Evolutionary conservation across 2,797 vertebrate species (phyloP), one percentile per base, ranked within the genome.

Genomic region (Phrynocephalus forsythii): DNA sequence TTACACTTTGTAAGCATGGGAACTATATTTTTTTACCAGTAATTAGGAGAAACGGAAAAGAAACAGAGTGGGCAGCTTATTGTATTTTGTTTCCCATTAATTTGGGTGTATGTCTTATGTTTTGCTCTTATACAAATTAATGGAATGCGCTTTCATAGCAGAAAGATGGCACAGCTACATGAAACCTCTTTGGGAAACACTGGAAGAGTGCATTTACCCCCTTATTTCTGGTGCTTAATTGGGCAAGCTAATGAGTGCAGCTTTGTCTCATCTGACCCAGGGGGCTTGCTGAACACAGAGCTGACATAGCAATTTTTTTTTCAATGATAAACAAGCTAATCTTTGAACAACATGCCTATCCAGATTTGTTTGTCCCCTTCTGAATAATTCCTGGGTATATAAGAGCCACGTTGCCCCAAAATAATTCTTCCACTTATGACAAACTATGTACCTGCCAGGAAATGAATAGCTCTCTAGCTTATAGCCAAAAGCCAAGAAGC

Each of bases 201-300:
- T 44, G 44, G 44, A 79, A 24, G 80, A 68, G 71, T 10, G 30
- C 30, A 73, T 77, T 63, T 86, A 15, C 56, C 7, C 52, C 18
- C 66, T n/a, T 66, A 72, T 82, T 86, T 91, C 1, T 30, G n/a
- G 48, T 77, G 30, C 71, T 75, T 90, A n/a, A 83, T 87, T 83
- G 83, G 44, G 8, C 26, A 82, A 86, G 73, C 56, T 60, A 90
- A 83, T 16, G 83, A 78, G 30, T 60, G 56, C 71, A 30, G 79
- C 77, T 33, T 89, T 77, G 26, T 67, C 44, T 86, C 82, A 11
- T 52, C 5, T 72, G n/a, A 67, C 63, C 56, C 56, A 52, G 7
- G 38, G 86, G 30, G 1, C 18, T 86, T 48, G 5, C 48, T 80
- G 76, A 22, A 86, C 20, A 60, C 76, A 18, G 66, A 56, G 66